Conservation (phyloP, 1,140 invertebrate genomes). For the Nasonia vitripennis region DNA sequence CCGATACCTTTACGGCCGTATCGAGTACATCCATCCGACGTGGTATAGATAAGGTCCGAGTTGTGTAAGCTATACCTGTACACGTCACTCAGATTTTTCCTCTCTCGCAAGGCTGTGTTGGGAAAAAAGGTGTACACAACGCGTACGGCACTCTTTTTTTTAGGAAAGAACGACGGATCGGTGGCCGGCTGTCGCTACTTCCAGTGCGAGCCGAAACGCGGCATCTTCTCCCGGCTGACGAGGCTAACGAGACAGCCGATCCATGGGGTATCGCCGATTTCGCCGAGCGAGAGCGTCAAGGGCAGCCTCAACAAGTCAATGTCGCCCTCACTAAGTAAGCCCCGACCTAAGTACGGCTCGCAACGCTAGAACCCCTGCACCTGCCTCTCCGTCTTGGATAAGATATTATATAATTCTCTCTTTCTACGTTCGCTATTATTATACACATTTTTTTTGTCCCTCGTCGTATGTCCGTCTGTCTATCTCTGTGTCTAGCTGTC, state of each 20-base stretch:
- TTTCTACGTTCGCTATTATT: neutral
- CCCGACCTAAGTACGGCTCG: constrained; percentile 52
- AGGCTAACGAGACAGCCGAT: constrained; percentile 87
- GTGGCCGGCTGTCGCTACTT: constrained; percentile 94
- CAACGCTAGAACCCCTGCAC: neutral
- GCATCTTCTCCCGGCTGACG: constrained; percentile 94
- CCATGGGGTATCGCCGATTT: constrained; percentile 70
- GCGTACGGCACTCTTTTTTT: constrained; percentile 48
- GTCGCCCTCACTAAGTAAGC: constrained; percentile 72
- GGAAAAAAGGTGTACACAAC: neutral
- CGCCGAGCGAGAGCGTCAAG: constrained; percentile 60
- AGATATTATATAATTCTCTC: neutral
- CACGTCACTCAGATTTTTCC: neutral
- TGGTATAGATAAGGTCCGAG: neutral
- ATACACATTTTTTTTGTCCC: neutral
- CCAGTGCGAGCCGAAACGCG: constrained; percentile 94
- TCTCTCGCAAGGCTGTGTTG: neutral
- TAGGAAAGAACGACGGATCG: constrained; percentile 97
- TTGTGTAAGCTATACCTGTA: neutral
- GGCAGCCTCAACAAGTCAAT: constrained; percentile 65
- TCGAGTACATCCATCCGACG: neutral
- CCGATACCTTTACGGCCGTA: neutral
- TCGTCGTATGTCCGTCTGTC: neutral
- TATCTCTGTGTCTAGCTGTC: neutral
- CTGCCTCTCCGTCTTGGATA: neutral